phyloP scores from a whole-genome alignment of 2,888 invertebrate genomes.

The Rhopalosiphum nymphaeae region DNA sequence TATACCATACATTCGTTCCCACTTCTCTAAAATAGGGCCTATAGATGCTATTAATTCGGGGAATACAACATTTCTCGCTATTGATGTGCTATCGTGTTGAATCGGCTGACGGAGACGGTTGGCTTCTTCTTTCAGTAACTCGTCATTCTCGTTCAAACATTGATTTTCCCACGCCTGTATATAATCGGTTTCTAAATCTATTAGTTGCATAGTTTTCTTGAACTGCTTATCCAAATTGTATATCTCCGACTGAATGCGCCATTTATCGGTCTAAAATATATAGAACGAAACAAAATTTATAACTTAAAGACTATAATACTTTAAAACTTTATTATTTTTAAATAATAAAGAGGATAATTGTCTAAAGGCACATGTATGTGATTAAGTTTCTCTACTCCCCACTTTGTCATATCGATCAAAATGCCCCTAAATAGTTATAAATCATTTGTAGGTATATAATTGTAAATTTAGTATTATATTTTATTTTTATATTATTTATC shows the following conservation, averaged over 20 bases:
- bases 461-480: not conserved
- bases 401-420: not conserved
- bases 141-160: not conserved
- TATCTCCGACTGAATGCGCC: not conserved
- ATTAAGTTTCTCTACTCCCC: not conserved
- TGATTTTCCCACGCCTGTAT: not conserved
- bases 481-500: no score
- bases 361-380: not conserved
- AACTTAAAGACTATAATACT: no score
- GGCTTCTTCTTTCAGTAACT: not conserved
- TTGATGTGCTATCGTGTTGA: not conserved
- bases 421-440: not conserved
- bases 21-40: not conserved
- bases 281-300: no score
- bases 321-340: no score
- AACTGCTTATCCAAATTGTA: not conserved
- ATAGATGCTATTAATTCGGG: not conserved
- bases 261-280: slow-evolving; percentile 6
- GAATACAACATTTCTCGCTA: not conserved
- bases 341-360: not conserved
- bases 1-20: not conserved
- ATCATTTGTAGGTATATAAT: not conserved
- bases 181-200: not conserved
- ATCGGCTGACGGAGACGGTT: not conserved
- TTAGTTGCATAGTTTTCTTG: not conserved